Evolutionary conservation across 2,113 vertebrate species (phyloP), one percentile per base, ranked within the genome.

Genomic region (Ceyx margarethae): DNA sequence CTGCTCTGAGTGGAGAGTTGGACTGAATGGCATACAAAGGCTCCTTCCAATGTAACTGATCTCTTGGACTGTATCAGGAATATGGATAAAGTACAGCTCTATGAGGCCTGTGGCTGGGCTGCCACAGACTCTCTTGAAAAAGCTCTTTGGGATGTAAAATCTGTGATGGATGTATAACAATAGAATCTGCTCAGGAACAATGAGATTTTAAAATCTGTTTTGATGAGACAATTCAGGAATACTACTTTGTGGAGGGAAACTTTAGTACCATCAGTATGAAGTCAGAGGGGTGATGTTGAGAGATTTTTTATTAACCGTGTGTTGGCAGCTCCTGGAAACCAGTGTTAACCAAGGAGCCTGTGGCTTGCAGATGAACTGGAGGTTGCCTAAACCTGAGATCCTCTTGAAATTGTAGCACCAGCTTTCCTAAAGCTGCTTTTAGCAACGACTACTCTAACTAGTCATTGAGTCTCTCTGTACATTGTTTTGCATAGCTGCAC

Each of bases 181-280:
- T 28, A 90, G 18, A 50, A 81, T 62, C 43, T 87, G 31, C 61
- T 86, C 21, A n/a, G 60, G 21, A 62, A 8, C 21, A 66, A 10
- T n/a, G 60, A 58, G 21, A 33, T 75, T 83, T 71, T 64, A 56
- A 90, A 66, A 67, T 19, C 25, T 31, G 19, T 10, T n/a, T 25
- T 14, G 67, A 81, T 40, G 31, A 60, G 81, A 83, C 28, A 82
- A 43, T 69, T 75, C 42, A 69, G 53, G 50, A 84, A 84, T 92
- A 45, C 43, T 92, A 13, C 57, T 88, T 83, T 89, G 42, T 57
- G 48, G 43, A 64, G 43, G 12, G 31, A 60, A 87, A 65, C 48
- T 21, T n/a, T 31, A 37, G 3, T 67, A 56, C 10, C 5, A 50
- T 11, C 67, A 68, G 40, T 46, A 40, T 57, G 46, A 86, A 83